Evolutionary conservation across 2,113 vertebrate genomes (phyloP), one percentile per base, ranked within the genome.

Genomic region (Brachyhypopomus occidentalis): DNA sequence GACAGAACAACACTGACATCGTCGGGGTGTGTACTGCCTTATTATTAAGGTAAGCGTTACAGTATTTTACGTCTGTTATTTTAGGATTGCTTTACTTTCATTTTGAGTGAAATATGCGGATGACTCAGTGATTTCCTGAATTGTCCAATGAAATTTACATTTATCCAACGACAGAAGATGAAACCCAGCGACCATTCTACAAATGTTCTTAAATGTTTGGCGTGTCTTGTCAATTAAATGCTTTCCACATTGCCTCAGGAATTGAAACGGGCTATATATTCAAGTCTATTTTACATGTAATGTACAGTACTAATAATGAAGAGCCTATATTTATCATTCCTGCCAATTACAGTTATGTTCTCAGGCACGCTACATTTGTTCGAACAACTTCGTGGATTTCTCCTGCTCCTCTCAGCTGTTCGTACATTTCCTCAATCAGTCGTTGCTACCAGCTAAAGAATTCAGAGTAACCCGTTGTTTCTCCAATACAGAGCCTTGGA

Each of bases 391-490:
- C 16, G 41, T 79, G 75, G 59, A 75, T 84, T 72, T 66, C 72
- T 82, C 59, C 4, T 70, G n/a, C 75, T 81, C 66, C 83, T 79
- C 71, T 83, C 84, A 87, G 81, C 83, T 82, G 81, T 78, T 82
- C 75, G 67, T 75, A 9, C 6, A 56, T 80, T 80, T 55, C 25
- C 45, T 80, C 71, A 25, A 14, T 56, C 59, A 56, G 20, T 34
- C 52, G 0, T n/a, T 2, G 11, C 45, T 71, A 38, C 71, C 59
- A 66, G 41, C n/a, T 16, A 20, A 36, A n/a, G n/a, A n/a, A 7
- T 30, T 52, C 59, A 41, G 16, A 20, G 16, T 36, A 36, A 36
- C 66, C 38, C 19, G 7, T 4, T 52, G 45, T 38, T 36, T 11
- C 38, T 20, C 27, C 14, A 36, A 8, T 17, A 27, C 4, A 62